Conservation (phyloP, 2,113 vertebrate genomes). For the Dissostichus mawsoni region DNA sequence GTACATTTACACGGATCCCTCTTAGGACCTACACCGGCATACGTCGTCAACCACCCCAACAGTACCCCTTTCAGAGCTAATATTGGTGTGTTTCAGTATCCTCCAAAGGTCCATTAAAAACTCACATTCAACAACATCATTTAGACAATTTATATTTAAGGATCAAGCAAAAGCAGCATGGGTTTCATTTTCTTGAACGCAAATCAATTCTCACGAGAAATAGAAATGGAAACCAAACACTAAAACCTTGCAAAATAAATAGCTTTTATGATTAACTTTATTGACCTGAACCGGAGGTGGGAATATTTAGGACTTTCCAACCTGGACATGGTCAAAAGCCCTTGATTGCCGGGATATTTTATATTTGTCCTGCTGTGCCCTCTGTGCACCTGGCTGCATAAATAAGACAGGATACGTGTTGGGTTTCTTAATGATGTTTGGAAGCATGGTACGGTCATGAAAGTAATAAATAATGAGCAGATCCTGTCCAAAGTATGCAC, state of each 20-base stretch:
- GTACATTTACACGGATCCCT: slow-evolving; percentile 61
- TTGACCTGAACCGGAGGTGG: slow-evolving; percentile 70
- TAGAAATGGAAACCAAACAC: slow-evolving; percentile 72
- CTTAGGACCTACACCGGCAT: slow-evolving; percentile 37
- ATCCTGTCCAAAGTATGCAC: slow-evolving; percentile 45
- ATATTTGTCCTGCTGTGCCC: slow-evolving; percentile 54
- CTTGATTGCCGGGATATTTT: slow-evolving; percentile 59
- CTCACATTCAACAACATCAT: slow-evolving; percentile 65
- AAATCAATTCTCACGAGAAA: slow-evolving; percentile 72
- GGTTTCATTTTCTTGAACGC: slow-evolving; percentile 51
- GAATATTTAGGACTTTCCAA: slow-evolving; percentile 69
- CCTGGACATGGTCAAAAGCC: slow-evolving; percentile 63
- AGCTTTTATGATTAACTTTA: slow-evolving; percentile 70
- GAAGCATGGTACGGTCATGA: slow-evolving; percentile 46
- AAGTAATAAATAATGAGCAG: slow-evolving; percentile 62
- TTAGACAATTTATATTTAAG: slow-evolving; percentile 69
- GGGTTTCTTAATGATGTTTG: slow-evolving; percentile 63
- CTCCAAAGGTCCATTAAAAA: slow-evolving; percentile 63
- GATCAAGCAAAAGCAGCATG: slow-evolving; percentile 63
- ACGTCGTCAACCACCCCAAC: slow-evolving; percentile 22
- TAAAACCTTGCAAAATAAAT: slow-evolving; percentile 64
- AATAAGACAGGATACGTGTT: slow-evolving; percentile 51
- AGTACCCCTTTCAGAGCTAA: slow-evolving; percentile 48
- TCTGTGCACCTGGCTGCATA: slow-evolving; percentile 62
- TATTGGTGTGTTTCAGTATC: slow-evolving; percentile 58